These are phyloP conservation scores for Sarcophaga caerulescens DNA, from an alignment of 2,888 invertebrate species.

Conservation along the genomic window DNA sequence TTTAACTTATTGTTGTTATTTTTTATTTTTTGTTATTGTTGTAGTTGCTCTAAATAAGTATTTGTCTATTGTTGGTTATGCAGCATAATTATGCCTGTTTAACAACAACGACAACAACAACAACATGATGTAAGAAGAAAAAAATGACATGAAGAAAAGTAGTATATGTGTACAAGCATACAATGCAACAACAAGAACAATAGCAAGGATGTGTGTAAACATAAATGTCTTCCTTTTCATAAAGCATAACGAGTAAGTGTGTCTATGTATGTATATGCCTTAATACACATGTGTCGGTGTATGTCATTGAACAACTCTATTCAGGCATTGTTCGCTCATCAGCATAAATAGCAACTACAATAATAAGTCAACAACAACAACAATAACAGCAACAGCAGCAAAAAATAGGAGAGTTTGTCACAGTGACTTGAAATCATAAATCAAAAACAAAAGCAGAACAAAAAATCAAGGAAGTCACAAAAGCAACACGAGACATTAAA, in stretches of 20 bases:
- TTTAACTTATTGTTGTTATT: conserved; percentile 7
- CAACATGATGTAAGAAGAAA: conserved; percentile 21
- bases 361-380: conserved; percentile 24
- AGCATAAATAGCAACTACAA: conserved; percentile 41
- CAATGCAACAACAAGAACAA: background rate
- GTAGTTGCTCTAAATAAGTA: conserved; percentile 30
- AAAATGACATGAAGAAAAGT: background rate
- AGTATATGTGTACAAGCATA: conserved; percentile 8
- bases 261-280: background rate
- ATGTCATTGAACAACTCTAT: conserved; percentile 38
- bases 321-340: conserved; percentile 43
- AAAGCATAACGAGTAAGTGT: conserved; percentile 21
- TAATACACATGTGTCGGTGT: background rate
- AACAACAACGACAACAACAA: background rate
- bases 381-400: conserved; percentile 13
- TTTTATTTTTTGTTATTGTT: conserved; percentile 32
- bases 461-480: conserved; percentile 59
- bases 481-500: conserved; percentile 22
- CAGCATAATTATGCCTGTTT: conserved; percentile 65
- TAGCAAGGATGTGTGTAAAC: conserved; percentile 14
- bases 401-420: conserved; percentile 60
- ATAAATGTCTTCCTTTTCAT: conserved; percentile 25
- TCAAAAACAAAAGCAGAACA: conserved; percentile 55
- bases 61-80: conserved; percentile 61
- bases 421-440: conserved; percentile 64